A percentile compares a stretch with the other conserved stretches of the same genome.
Evolutionary conservation across 2,888 invertebrate species (phyloP).

Genomic region (Agonopterix heracliana): DNA sequence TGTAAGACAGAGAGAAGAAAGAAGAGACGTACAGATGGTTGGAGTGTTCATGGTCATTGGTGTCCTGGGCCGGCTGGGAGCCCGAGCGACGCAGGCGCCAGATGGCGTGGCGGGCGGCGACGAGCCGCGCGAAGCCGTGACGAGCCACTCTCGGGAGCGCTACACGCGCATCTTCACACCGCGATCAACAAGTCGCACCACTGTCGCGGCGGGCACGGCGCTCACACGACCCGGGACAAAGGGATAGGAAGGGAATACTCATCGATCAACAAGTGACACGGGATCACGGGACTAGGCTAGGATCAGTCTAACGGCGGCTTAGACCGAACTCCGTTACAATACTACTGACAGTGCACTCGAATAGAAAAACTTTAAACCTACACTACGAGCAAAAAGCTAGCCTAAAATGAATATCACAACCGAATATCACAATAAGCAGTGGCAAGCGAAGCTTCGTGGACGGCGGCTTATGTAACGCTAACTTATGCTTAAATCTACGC

Average conservation of each 20-base stretch:
- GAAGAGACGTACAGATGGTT: constrained; percentile 74
- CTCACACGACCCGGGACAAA: constrained; percentile 33
- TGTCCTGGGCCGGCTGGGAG: constrained; percentile 69
- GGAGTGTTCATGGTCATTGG: constrained; percentile 72
- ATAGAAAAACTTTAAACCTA: constrained; percentile 3
- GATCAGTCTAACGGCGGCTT: constrained; percentile 23
- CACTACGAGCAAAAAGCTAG: constrained; percentile 67
- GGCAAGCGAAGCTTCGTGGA: constrained; percentile 74
- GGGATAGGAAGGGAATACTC: constrained; percentile 21
- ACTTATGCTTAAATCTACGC: constrained; percentile 41
- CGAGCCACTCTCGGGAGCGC: constrained; percentile 77
- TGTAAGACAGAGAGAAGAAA: constrained; percentile 43
- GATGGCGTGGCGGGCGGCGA: constrained; percentile 83
- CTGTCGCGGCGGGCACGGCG: constrained; percentile 24
- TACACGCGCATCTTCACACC: constrained; percentile 59
- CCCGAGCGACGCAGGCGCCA: constrained; percentile 79
- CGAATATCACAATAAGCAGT: constrained; percentile 71
- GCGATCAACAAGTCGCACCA: constrained; percentile 47
- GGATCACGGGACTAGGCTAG: constrained; percentile 19
- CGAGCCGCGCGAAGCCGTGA: constrained; percentile 82
- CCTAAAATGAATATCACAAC: constrained; percentile 71
- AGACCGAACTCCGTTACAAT: constrained; percentile 17
- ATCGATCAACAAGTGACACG: constrained; percentile 38
- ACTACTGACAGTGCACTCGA: constrained; percentile 9
- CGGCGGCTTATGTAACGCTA: constrained; percentile 72